Conservation (phyloP, 2,888 invertebrate genomes). For the Congeria kusceri region DNA sequence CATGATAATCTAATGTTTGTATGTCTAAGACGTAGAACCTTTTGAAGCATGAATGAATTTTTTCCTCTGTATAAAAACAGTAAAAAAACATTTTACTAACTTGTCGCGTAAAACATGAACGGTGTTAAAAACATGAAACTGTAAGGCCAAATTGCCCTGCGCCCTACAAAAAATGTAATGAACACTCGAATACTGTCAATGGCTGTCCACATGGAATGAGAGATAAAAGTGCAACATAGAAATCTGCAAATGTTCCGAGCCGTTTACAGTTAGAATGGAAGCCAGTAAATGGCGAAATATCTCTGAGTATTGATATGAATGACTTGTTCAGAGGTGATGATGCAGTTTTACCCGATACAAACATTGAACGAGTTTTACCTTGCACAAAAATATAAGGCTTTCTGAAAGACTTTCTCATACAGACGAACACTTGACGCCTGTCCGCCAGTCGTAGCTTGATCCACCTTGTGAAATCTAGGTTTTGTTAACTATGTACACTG, state of each 20-base stretch:
- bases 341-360: no score
- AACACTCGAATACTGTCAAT: slow-evolving; percentile 8
- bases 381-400: slow-evolving; percentile 48
- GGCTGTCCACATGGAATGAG: slow-evolving; percentile 3
- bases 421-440: not conserved
- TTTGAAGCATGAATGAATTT: not conserved
- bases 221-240: not conserved
- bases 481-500: slow-evolving; percentile 6
- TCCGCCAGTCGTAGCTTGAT: not conserved
- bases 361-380: slow-evolving; percentile 16
- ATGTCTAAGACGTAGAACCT: no score
- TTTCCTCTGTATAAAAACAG: not conserved
- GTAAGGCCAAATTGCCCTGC: not conserved
- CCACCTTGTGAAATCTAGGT: slow-evolving; percentile 7
- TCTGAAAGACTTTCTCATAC: slow-evolving; percentile 51
- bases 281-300: no score
- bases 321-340: no score
- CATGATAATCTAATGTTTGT: no score
- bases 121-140: not conserved
- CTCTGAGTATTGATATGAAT: no score
- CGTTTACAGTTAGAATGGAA: no score
- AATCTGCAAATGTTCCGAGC: not conserved
- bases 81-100: not conserved
- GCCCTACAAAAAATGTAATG: not conserved
- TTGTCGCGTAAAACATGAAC: slow-evolving; percentile 5